phyloP scores from a whole-genome alignment of 2,113 vertebrate species.

The Orcinus orca region DNA sequence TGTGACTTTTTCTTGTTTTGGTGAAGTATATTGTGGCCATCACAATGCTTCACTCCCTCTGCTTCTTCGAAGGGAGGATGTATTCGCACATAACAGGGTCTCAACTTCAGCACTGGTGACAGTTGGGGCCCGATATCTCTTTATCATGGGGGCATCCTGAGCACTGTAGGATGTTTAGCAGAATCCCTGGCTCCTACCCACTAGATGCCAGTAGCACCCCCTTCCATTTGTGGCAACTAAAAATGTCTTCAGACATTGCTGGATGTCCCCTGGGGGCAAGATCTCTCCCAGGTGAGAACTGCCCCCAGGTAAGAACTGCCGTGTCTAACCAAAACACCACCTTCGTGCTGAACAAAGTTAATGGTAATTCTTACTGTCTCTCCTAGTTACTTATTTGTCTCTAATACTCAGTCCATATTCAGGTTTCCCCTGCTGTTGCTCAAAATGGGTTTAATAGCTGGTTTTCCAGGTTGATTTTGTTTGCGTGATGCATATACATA shows the following conservation, averaged over 20 bases:
- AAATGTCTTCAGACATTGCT: neutral
- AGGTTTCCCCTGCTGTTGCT: neutral
- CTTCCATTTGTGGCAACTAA: neutral
- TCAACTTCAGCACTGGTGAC: neutral
- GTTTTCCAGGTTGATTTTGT: conserved; percentile 1
- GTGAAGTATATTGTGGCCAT: neutral
- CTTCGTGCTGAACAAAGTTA: neutral
- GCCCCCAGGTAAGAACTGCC: neutral
- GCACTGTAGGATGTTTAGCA: neutral
- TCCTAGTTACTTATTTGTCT: conserved; percentile 22
- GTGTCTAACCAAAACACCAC: neutral
- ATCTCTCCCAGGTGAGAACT: neutral
- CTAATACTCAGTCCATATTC: neutral
- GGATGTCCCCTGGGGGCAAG: neutral
- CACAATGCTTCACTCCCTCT: neutral
- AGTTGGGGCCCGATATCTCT: neutral
- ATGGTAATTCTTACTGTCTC: neutral
- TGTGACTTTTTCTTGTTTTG: neutral
- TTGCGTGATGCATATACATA: neutral
- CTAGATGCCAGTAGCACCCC: neutral
- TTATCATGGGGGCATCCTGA: neutral
- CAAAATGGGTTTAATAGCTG: neutral
- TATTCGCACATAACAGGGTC: neutral
- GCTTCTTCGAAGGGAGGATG: neutral
- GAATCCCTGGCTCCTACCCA: neutral